Conservation (phyloP, 2,113 vertebrate genomes). For the Struthidea cinerea region DNA sequence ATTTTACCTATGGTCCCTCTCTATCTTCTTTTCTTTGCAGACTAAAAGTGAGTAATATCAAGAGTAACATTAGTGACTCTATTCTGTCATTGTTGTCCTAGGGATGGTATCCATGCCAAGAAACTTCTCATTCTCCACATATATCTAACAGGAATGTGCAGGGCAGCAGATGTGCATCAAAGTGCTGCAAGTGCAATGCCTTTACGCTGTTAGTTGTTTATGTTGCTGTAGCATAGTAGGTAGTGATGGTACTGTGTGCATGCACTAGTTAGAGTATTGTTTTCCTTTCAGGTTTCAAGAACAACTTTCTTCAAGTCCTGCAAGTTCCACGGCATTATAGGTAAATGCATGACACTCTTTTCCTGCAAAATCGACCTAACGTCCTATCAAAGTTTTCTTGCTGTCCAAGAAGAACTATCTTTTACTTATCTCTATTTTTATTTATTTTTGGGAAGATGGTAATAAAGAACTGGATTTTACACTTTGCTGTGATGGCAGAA, state of each 20-base stretch:
- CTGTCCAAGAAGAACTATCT: neutral
- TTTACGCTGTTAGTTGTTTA: neutral
- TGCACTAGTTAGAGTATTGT: neutral
- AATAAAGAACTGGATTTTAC: neutral
- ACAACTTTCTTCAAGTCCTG: neutral
- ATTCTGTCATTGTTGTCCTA: neutral
- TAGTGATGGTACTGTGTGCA: neutral
- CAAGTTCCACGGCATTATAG: neutral
- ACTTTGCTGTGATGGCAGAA: neutral
- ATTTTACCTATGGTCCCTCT: neutral
- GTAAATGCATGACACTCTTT: neutral
- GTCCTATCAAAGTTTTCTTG: neutral
- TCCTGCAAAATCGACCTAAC: neutral
- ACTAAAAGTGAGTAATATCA: neutral
- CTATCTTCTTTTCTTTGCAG: neutral
- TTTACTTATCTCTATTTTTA: neutral
- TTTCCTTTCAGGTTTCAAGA: neutral
- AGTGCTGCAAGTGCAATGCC: neutral
- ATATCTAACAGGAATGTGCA: neutral
- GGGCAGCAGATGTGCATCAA: neutral
- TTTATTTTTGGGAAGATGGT: neutral
- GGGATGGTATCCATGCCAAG: neutral
- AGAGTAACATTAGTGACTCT: neutral
- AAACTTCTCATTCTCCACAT: neutral
- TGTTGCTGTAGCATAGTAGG: neutral